phyloP scores from a whole-genome alignment of 2,113 vertebrate species.

The Jaculus jaculus region DNA sequence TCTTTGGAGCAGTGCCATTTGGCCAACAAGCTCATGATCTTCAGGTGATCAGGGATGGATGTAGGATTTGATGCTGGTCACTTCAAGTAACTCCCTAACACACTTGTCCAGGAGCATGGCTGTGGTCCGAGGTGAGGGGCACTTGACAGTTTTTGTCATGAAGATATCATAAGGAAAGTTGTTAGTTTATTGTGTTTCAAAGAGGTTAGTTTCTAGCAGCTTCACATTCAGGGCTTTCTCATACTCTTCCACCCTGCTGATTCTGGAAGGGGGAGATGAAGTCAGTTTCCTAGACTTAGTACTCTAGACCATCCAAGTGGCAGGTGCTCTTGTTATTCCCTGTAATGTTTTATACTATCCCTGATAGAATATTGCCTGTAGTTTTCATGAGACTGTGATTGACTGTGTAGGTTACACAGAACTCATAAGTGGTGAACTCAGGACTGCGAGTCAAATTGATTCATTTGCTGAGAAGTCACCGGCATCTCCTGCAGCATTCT shows the following conservation, averaged over 20 bases:
- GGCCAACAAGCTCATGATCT: constrained; percentile 98
- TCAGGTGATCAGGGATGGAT: constrained; percentile 97
- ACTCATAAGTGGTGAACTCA: constrained; percentile 98
- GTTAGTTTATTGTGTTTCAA: constrained; percentile 90
- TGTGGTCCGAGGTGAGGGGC: constrained; percentile 93
- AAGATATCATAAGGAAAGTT: constrained; percentile 94
- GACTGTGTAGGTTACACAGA: constrained; percentile 99
- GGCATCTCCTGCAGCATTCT: constrained; percentile 99
- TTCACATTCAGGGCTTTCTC: constrained; percentile 92
- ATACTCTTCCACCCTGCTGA: constrained; percentile 94
- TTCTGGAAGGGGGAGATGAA: constrained; percentile 96
- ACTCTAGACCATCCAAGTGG: constrained; percentile 96
- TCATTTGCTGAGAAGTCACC: constrained; percentile 97
- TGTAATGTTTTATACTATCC: constrained; percentile 95
- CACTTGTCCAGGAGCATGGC: constrained; percentile 97
- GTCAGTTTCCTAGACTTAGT: constrained; percentile 91
- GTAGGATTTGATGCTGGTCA: constrained; percentile 94
- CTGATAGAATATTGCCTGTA: constrained; percentile 96
- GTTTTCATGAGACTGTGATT: constrained; percentile 97
- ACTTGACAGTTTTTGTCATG: constrained; percentile 91
- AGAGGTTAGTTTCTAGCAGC: constrained; percentile 88
- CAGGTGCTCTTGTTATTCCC: constrained; percentile 93
- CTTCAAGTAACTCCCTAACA: constrained; percentile 95
- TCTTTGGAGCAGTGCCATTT: constrained; percentile 95
- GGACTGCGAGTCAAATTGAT: constrained; percentile 99